Base-by-base conservation (phyloP, 2,797 vertebrate species). In the Cirrhinus molitorella region DNA sequence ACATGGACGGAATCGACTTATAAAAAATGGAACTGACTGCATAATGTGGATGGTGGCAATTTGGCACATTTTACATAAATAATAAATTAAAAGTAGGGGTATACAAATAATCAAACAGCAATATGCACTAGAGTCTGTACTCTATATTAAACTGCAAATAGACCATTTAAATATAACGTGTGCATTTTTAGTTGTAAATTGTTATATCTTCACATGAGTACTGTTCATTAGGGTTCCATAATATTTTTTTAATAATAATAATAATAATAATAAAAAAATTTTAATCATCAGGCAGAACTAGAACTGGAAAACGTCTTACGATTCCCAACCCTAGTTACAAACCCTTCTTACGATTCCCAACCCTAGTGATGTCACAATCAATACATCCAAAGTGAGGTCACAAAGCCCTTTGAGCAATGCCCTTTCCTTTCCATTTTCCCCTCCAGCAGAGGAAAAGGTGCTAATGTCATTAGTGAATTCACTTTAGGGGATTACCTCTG, bases 401-500 rank as follows among this genome's bases (percentile, higher is more conserved):
- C 21, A n/a, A 9, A 83, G 81, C 57, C 49, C 71, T 82, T 74
- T 78, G 68, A 51, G 28, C 63, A 57, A 78, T 74, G 49, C 16
- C 70, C 72, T 81, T 70, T 68, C 34, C 81, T 72, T 63, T 40
- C 66, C 8, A 66, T 70, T 75, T 76, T 21, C 40, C 40, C 68
- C 23, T 75, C 55, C 79, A 85, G 67, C 63, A 51, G 51, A 65
- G 49, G 76, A 82, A 84, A 83, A 82, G 86, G 79, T 81, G 70
- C 79, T 90, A 88, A 90, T 91, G 88, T 83, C 89, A 84, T 90
- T 88, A 89, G 70, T 77, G 88, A 88, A 90, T 90, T 90, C 85
- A 90, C 89, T 90, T 91, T 87, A 88, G 88, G 85, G 90, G 88
- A 91, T 91, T 91, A 91, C 51, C 66, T 81, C 43, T 72, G 88